Evolutionary conservation across 2,113 vertebrate genomes (phyloP), one percentile per base, ranked within the genome.

Genomic region (Trichechus manatus): DNA sequence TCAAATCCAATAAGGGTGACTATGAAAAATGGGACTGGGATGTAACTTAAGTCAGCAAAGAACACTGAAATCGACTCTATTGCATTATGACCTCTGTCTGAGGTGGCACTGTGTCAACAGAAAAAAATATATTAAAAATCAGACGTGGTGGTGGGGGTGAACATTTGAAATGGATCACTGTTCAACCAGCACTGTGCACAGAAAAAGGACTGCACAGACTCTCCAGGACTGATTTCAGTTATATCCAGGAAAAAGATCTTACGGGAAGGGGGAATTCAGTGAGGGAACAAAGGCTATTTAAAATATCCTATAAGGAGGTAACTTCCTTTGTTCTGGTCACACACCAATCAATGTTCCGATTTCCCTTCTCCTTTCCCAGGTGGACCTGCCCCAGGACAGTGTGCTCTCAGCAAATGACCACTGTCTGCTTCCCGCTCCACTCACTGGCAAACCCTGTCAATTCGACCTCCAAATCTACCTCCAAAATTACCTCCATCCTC

Each of bases 1-100:
- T 92, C 66, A 90, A 93, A 93, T 85, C 59, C n/a, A 96, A 4
- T 85, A 81, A 85, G 13, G 27, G n/a, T 70, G 33, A 68, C 72
- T 50, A 77, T 27, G 83, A 96, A 72, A 87, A 87, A 94, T n/a
- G 80, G 50, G 42, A 86, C 1, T 36, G 87, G 14, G 59, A 81
- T 85, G 78, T 87, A 78, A 81, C 66, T 59, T 15, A 33, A 83
- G 70, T 56, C 89, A 93, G 27, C 61, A 66, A 78, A 92, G 81
- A 80, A 11, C 66, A 33, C 36, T 77, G 72, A 50, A 50, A 14
- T 95, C 50, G 25, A 64, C 25, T 33, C 66, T 66, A 13, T 6
- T 27, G 29, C 20, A 22, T 80, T 29, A 15, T 6, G 53, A 74
- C 75, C 80, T 80, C 87, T 36, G 23, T 39, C 91, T 44, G 92